Base-by-base conservation (phyloP, 1,140 invertebrate species). In the Hetaerina americana region DNA sequence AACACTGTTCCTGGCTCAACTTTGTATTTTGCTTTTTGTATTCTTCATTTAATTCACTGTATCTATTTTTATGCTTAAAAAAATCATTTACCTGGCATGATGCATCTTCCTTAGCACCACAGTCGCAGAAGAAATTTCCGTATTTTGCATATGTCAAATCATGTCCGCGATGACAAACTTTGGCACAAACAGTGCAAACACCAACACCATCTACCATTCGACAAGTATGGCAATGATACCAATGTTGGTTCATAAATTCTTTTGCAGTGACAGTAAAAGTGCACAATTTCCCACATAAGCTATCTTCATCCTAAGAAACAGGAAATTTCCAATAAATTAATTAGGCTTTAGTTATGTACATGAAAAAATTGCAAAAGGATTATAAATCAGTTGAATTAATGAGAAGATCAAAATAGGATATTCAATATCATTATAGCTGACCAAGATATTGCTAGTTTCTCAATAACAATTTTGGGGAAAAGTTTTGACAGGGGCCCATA, bases 51-150 rank as follows among this genome's bases (percentile, higher is more conserved):
- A n/a, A n/a, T n/a, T n/a, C n/a, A n/a, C n/a, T n/a, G n/a, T n/a
- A n/a, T n/a, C n/a, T n/a, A n/a, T n/a, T n/a, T n/a, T n/a, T n/a
- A n/a, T n/a, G n/a, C n/a, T 1, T 40, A 72, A 70, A 49, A 66
- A 73, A 70, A 70, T n/a, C n/a, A n/a, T n/a, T n/a, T 74, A 85
- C 87, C 79, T 86, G 80, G 76, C 85, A 87, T 12, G 87, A 88
- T 0, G 88, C 88, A 79, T 97, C 95, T 74, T 96, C 93, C 80
- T 97, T 97, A 6, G 95, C 96, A 3, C 97, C 97, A 82, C 97
- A 99, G 80, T 99, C 96, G 80, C 97, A 99, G 82, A 99, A 99
- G 84, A 99, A 99, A 75, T 97, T 97, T 2, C 96, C 97, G 80
- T 93, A 97, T 80, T 99, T 99, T 24, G 96, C 94, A 81, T 99